Base-by-base conservation (phyloP, 2,113 vertebrate species). In the Campylomormyrus tamandua region DNA sequence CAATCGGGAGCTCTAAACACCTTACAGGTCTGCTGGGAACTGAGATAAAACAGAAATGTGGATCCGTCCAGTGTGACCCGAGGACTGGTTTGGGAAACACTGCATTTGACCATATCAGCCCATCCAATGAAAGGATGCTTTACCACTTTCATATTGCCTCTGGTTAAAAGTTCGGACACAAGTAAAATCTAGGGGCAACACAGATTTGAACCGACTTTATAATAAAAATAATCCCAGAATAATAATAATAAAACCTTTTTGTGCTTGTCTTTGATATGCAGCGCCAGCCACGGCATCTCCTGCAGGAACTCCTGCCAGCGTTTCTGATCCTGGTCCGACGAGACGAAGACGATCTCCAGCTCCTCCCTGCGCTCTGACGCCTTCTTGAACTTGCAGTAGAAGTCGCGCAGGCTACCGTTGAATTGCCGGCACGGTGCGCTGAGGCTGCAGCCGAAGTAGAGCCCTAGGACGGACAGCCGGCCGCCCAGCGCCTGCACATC, bases 281-380 rank as follows among this genome's bases (percentile, higher is more conserved):
- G 95, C 91, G 97, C 97, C 93, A 96, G 96, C 98, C 98, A 98
- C 56, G 97, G 98, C 98, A 98, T 99, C 96, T 98, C 97, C 96
- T 97, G 96, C 94, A 98, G 94, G 94, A 98, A 98, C 96, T 98
- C 97, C 92, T 97, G 97, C 98, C 98, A 99, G 94, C 97, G 97
- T 94, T 97, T 96, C 95, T 97, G 97, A 93, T 99, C 98, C 95
- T 98, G 97, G 93, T 99, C 98, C 15, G 98, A 98, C 83, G 97
- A 98, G 94, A 99, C 95, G 97, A 99, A 98, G 91, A 99, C 97
- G 92, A 99, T 96, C 94, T 99, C 98, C 94, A 98, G 94, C 93
- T 96, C 96, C 92, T 97, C 96, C 92, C 95, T 96, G 83, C 96
- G 93, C 87, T 97, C 96, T 1, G 96, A 97, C 45, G 92, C 86